Percentiles rank a stretch among this genome's conserved stretches.
Conservation (phyloP, 1,140 invertebrate genomes). For the Dreissena polymorpha region DNA sequence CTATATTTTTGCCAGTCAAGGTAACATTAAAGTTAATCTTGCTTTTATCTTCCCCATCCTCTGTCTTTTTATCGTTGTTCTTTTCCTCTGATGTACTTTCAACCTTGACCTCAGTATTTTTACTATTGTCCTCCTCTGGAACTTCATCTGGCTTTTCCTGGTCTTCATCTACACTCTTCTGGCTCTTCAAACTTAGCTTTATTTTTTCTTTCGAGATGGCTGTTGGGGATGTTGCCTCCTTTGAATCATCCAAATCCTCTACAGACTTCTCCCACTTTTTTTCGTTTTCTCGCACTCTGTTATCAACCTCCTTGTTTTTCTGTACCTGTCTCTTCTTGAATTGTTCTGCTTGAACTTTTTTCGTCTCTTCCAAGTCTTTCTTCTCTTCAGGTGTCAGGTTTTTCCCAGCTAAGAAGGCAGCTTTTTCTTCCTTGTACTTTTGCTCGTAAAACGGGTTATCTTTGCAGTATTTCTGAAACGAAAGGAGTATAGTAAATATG, state of each 20-base stretch:
- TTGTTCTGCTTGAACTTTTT: slow-evolving; percentile 8
- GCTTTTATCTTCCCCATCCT: slow-evolving; percentile 25
- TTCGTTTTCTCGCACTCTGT: slow-evolving; percentile 41
- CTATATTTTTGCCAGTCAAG: slow-evolving; percentile 10
- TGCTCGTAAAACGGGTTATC: slow-evolving; percentile 75
- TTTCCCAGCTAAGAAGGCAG: slow-evolving; percentile 57
- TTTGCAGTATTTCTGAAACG: slow-evolving; percentile 68
- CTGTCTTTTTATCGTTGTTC: slow-evolving; percentile 34
- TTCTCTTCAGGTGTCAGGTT: slow-evolving; percentile 34
- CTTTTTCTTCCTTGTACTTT: slow-evolving; percentile 68
- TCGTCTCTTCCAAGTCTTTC: slow-evolving; percentile 1
- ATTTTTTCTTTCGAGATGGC: slow-evolving; percentile 6
- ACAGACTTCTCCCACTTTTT: slow-evolving; percentile 42
- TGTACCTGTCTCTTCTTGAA: not conserved
- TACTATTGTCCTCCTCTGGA: not conserved
- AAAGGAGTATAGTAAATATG: slow-evolving; percentile 14
- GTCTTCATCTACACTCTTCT: not conserved
- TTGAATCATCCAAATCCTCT: slow-evolving; percentile 27
- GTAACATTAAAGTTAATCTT: slow-evolving; percentile 45
- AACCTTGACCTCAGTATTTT: not conserved
- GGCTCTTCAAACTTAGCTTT: slow-evolving; percentile 34
- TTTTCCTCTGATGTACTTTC: slow-evolving; percentile 23
- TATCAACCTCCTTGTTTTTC: slow-evolving; percentile 36
- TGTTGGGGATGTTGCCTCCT: not conserved
- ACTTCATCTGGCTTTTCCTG: not conserved